Evolutionary conservation across 2,888 invertebrate genomes (phyloP).

Genomic region (Pseudococcus jackbeardsleyi): DNA sequence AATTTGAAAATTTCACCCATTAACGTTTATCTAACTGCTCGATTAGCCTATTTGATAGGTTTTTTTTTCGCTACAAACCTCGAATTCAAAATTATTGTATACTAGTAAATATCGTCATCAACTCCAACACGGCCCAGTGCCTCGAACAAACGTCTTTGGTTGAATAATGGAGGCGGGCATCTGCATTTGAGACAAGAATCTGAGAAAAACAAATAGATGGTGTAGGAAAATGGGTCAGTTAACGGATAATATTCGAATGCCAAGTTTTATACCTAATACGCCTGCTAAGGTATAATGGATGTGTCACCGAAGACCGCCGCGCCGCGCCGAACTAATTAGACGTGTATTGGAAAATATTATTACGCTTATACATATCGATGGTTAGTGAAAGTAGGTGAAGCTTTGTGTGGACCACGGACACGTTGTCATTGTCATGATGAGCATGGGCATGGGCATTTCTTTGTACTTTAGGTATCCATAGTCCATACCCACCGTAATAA

Average conservation of each 20-base stretch:
- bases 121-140: background rate
- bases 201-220: conserved; percentile 12
- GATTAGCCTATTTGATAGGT: background rate
- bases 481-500: background rate
- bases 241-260: conserved; percentile 46
- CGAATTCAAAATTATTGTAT: background rate
- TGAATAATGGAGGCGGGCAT: conserved; percentile 12
- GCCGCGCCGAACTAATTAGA: conserved; percentile 46
- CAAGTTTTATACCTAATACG: background rate
- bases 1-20: conserved; percentile 2
- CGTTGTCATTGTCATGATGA: conserved; percentile 24
- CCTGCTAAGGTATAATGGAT: background rate
- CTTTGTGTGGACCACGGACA: conserved; percentile 19
- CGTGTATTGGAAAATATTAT: conserved; percentile 34
- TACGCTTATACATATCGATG: conserved; percentile 23
- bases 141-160: background rate
- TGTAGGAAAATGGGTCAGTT: conserved; percentile 45
- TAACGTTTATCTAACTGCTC: conserved; percentile 16
- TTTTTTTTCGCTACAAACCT: background rate
- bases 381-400: conserved; percentile 51
- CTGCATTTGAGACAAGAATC: conserved; percentile 8
- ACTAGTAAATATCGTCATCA: background rate
- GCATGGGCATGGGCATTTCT: background rate
- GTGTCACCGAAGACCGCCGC: conserved; percentile 22
- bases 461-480: background rate